phyloP scores from a whole-genome alignment of 2,888 invertebrate genomes.

The Cistogaster globosa region DNA sequence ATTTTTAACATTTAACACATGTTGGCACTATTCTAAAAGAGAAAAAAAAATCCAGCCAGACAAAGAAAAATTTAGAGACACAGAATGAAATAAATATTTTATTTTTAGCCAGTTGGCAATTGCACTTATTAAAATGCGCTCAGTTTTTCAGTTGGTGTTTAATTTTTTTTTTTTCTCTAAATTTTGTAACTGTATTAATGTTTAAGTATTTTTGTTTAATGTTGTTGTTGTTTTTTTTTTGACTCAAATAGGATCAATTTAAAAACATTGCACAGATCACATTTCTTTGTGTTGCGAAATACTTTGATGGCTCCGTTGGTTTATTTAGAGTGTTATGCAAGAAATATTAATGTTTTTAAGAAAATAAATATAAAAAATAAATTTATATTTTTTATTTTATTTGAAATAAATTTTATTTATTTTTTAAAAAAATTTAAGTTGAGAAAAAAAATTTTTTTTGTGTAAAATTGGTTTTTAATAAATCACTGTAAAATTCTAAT shows the following conservation, averaged over 20 bases:
- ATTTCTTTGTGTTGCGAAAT: constrained; percentile 54
- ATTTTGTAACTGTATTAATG: constrained; percentile 35
- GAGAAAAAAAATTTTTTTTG: too few relatives aligned
- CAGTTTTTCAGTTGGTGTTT: constrained; percentile 49
- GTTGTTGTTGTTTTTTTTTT: not conserved
- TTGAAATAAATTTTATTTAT: too few relatives aligned
- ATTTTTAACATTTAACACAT: constrained; percentile 8
- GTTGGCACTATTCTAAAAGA: constrained; percentile 28
- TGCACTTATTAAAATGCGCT: constrained; percentile 66
- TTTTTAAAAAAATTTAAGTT: too few relatives aligned
- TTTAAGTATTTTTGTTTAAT: not conserved
- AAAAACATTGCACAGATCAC: constrained; percentile 45
- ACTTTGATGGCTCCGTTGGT: constrained; percentile 28
- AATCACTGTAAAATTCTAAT: too few relatives aligned
- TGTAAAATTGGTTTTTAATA: too few relatives aligned
- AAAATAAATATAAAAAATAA: not conserved
- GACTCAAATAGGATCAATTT: constrained; percentile 63
- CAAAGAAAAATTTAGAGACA: constrained; percentile 46
- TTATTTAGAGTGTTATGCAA: constrained; percentile 2
- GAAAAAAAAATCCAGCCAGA: constrained; percentile 36
- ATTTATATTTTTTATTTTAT: not conserved
- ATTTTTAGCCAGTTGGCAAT: constrained; percentile 65
- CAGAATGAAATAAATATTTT: constrained; percentile 60
- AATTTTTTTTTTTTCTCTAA: constrained; percentile 23
- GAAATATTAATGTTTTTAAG: constrained; percentile 16